Percentiles rank a stretch among this genome's conserved stretches.
phyloP scores from a whole-genome alignment of 2,113 vertebrate species.

The Muntiacus muntjak region DNA sequence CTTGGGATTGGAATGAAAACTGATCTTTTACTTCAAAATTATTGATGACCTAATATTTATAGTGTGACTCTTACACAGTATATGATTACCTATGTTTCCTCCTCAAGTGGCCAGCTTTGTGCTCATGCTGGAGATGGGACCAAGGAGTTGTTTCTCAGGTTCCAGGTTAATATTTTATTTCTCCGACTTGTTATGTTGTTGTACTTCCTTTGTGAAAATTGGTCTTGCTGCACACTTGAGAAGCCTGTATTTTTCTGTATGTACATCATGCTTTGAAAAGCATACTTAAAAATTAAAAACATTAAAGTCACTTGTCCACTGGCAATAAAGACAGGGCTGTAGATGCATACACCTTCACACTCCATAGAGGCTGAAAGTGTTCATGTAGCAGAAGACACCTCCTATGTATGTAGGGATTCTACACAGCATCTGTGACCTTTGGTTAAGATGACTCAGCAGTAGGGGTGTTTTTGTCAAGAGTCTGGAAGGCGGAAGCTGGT shows the following conservation, averaged over 20 bases:
- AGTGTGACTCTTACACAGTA: too few species aligned
- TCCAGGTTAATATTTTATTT: background rate
- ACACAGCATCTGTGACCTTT: fast-evolving
- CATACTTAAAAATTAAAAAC: background rate
- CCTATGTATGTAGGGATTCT: background rate
- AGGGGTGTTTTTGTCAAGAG: too few species aligned
- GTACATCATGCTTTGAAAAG: background rate
- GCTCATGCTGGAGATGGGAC: too few species aligned
- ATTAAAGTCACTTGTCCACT: background rate
- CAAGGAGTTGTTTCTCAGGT: background rate
- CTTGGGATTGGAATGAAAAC: too few species aligned
- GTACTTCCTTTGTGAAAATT: background rate
- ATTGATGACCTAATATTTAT: too few species aligned
- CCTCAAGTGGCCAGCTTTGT: too few species aligned
- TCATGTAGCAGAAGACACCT: background rate
- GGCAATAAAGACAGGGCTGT: background rate
- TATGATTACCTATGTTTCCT: too few species aligned
- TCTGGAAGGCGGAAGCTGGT: background rate
- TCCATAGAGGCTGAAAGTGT: background rate
- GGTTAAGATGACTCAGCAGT: background rate
- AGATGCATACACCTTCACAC: background rate
- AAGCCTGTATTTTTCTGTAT: background rate
- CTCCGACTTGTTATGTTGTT: too few species aligned
- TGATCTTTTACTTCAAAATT: too few species aligned
- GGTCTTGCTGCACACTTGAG: background rate